Base-by-base conservation (phyloP, 1,140 invertebrate genomes). In the Apolygus lucorum region DNA sequence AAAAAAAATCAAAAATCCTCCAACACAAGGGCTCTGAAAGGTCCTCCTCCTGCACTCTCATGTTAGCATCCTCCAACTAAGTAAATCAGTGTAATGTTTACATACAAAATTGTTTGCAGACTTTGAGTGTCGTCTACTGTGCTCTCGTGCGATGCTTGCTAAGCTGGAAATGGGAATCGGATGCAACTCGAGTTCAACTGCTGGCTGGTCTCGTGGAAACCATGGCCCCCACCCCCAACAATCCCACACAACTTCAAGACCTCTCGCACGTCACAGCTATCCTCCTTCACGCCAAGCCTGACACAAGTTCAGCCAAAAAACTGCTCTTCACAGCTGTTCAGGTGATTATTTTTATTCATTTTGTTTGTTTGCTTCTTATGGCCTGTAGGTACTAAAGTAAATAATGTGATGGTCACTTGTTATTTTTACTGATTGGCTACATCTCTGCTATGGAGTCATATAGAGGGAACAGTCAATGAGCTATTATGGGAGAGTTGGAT, bases 121-220 rank as follows among this genome's bases (percentile, higher is more conserved):
- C 82, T 21, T 80, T 82, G 72, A 74, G 81, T 49, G 76, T 85
- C 59, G 72, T 85, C 4, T 81, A 82, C 68, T 76, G 83, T 64
- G 79, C 83, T 1, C 77, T 87, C 49, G 82, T 85, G 62, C 80
- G 84, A 68, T 82, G 86, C 68, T 74, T 86, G n/a, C 74, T 85
- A 24, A 82, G 83, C 0, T 84, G 82, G 80, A 79, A 81, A 13
- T 80, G 78, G 71, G 72, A 80, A 28, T 68, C 80, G 21, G 77
- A 82, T 84, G 82, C 82, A 80, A 81, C 70, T 63, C 64, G 75
- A 74, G 74, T 75, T 66, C 70, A 74, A 67, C 72, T 76, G 14
- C 73, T 74, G 63, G 71, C 76, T 73, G 72, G 72, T 29, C 73
- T 78, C n/a, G 71, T 78, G n/a, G 76, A 76, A 34, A 72, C 74